Conservation (phyloP, 1,140 invertebrate species). For the Vollenhovia emeryi region DNA sequence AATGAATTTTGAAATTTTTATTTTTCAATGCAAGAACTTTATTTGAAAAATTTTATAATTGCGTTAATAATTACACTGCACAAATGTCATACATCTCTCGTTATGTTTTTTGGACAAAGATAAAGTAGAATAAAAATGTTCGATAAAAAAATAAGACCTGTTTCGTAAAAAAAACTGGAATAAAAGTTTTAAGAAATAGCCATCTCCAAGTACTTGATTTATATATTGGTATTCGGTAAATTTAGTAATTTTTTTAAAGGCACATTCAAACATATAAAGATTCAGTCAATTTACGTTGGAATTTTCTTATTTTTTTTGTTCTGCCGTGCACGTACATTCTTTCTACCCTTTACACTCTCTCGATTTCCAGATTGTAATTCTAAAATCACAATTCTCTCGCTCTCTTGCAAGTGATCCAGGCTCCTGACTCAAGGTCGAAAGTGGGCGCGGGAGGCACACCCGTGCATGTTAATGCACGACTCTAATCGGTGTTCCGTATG, state of each 20-base stretch:
- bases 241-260: not conserved
- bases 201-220: too few relatives aligned
- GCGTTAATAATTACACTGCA: too few relatives aligned
- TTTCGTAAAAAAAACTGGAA: not conserved
- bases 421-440: conserved; percentile 62
- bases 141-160: not conserved
- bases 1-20: not conserved
- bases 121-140: not conserved
- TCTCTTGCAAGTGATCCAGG: conserved; percentile 6
- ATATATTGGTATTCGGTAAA: too few relatives aligned
- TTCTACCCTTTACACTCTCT: not conserved
- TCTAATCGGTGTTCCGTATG: conserved; percentile 66
- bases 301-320: not conserved
- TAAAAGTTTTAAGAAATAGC: not conserved
- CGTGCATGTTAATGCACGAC: conserved; percentile 68
- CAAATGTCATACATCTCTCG: too few relatives aligned
- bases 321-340: not conserved
- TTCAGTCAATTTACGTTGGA: not conserved
- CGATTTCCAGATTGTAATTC: not conserved
- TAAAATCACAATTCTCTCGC: not conserved
- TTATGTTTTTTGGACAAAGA: too few relatives aligned
- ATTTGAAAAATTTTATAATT: not conserved
- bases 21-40: not conserved
- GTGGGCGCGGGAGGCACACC: conserved; percentile 70
- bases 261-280: not conserved